Evolutionary conservation across 1,140 invertebrate species (phyloP).

Genomic region (Tetramorium parvispinum): DNA sequence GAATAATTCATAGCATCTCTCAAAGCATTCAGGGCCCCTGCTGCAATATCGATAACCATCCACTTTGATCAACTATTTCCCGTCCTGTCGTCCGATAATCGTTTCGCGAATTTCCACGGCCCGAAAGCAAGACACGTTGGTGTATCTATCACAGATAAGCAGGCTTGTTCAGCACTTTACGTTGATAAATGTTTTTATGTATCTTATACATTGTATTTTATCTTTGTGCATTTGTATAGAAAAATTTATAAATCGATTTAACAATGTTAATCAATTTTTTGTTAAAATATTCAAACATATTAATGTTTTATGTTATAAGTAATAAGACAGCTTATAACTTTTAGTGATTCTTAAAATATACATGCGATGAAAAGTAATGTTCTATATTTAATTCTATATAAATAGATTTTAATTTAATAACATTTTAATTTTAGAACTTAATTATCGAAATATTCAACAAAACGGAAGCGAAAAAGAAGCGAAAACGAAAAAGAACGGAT

Average conservation of each 20-base stretch:
- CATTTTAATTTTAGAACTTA: neutral
- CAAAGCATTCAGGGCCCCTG: constrained; percentile 18
- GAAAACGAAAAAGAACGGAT: neutral
- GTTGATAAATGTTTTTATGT: neutral
- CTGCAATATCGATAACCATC: constrained; percentile 62
- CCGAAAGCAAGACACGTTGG: neutral
- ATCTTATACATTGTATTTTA: neutral
- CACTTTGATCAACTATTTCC: constrained; percentile 41
- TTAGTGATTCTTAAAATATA: neutral
- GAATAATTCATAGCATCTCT: constrained; percentile 66
- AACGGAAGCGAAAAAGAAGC: neutral
- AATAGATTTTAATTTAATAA: neutral
- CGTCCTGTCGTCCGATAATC: constrained; percentile 33
- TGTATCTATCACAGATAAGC: neutral
- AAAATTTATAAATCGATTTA: neutral
- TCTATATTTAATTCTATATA: neutral
- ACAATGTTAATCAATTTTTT: neutral
- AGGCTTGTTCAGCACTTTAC: neutral
- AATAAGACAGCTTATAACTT: neutral
- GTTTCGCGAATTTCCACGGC: constrained; percentile 25
- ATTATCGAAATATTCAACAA: neutral
- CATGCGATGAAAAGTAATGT: neutral
- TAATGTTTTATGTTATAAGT: neutral
- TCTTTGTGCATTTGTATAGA: neutral
- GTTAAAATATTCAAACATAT: neutral